Percentiles rank a stretch among this genome's conserved stretches.
Evolutionary conservation across 2,113 vertebrate genomes (phyloP).

Genomic region (Chloropsis cyanopogon): DNA sequence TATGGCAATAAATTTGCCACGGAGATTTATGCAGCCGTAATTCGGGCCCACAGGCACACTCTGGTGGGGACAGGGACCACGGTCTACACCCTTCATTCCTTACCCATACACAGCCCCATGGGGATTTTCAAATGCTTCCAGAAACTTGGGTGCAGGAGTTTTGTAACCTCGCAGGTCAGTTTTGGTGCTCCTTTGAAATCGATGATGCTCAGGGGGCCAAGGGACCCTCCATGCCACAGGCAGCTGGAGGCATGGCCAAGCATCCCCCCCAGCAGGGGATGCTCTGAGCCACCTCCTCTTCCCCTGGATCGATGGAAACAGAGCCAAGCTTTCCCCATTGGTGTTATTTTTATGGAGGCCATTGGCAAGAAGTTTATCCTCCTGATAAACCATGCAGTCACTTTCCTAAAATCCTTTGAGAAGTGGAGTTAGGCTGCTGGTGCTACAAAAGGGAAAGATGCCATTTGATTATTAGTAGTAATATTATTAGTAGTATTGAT

Average conservation of each 20-base stretch:
- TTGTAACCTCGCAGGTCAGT: no score
- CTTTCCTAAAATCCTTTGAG: not conserved
- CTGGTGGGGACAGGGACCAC: rapidly evolving
- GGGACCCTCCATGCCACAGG: not conserved
- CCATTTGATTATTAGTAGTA: not conserved
- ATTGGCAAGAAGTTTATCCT: not conserved
- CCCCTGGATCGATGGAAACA: rapidly evolving
- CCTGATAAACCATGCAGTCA: not conserved
- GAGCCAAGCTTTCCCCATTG: rapidly evolving
- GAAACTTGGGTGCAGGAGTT: not conserved
- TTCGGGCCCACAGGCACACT: rapidly evolving
- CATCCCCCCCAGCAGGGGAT: no score
- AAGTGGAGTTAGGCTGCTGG: not conserved
- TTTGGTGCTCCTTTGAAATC: not conserved
- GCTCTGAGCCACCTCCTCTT: not conserved
- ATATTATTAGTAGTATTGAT: not conserved
- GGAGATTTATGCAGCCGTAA: constrained; percentile 69
- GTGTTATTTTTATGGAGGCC: not conserved
- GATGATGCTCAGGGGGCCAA: rapidly evolving
- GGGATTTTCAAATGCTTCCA: not conserved
- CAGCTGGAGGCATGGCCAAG: not conserved
- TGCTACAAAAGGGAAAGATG: not conserved
- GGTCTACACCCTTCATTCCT: not conserved
- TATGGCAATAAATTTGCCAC: constrained; percentile 72
- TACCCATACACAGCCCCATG: rapidly evolving